These are phyloP conservation scores for Chymomyza amoena DNA, from an alignment of 2,888 invertebrate species.

Conservation along the genomic window DNA sequence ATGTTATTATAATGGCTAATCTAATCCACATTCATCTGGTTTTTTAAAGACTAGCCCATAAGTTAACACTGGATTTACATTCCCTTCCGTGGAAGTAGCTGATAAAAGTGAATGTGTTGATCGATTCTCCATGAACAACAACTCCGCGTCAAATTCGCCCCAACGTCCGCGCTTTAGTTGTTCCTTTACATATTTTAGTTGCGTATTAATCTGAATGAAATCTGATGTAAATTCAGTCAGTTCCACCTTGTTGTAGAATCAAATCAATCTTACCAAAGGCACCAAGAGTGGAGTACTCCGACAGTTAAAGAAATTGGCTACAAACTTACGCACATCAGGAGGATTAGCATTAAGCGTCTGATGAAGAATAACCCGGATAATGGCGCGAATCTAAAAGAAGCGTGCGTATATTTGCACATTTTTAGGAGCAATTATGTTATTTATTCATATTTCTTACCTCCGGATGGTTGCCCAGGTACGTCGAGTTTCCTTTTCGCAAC, in stretches of 20 bases:
- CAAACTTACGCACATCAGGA: constrained; percentile 49
- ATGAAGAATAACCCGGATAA: constrained; percentile 64
- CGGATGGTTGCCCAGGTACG: constrained; percentile 53
- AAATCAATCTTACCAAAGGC: constrained; percentile 42
- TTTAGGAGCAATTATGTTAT: not conserved
- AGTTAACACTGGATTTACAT: constrained; percentile 55
- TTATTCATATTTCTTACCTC: constrained; percentile 34
- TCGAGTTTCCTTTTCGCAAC: constrained; percentile 51
- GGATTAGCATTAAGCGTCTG: constrained; percentile 58
- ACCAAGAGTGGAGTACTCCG: constrained; percentile 47
- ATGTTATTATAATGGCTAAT: constrained; percentile 35
- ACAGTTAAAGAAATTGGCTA: constrained; percentile 61
- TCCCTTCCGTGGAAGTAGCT: constrained; percentile 40
- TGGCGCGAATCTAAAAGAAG: constrained; percentile 61
- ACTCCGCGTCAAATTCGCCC: constrained; percentile 61
- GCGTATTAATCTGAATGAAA: constrained; percentile 51
- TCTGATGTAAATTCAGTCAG: not conserved
- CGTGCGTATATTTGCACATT: not conserved
- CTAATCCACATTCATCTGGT: constrained; percentile 61
- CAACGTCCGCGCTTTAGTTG: constrained; percentile 54
- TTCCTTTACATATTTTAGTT: constrained; percentile 58
- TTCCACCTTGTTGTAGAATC: not conserved
- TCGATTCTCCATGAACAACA: constrained; percentile 50
- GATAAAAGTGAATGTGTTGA: constrained; percentile 62
- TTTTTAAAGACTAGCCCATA: constrained; percentile 59